These are phyloP conservation scores for Chloropsis hardwickii DNA, from an alignment of 2,113 vertebrate genomes.

Conservation along the genomic window DNA sequence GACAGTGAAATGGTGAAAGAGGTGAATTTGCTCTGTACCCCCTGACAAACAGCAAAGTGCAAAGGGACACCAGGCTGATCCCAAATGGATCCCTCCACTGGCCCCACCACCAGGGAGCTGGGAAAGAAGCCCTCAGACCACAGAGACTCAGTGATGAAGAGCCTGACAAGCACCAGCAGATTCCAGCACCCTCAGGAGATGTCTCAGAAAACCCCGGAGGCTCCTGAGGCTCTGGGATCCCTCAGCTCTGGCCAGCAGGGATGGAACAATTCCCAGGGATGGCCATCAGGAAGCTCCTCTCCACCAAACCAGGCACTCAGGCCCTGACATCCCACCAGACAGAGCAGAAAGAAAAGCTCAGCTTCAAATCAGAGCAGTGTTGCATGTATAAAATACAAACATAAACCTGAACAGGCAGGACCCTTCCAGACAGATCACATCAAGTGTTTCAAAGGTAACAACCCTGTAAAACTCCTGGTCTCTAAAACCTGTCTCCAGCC, in stretches of 20 bases:
- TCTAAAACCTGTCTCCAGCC: neutral
- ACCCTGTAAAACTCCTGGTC: neutral
- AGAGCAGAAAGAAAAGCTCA: neutral
- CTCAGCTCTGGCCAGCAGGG: neutral
- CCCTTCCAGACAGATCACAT: neutral
- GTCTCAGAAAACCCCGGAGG: neutral
- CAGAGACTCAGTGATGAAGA: neutral
- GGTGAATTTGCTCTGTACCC: neutral
- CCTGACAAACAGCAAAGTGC: neutral
- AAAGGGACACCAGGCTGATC: neutral
- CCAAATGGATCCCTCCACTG: neutral
- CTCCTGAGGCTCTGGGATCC: neutral
- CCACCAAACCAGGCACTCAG: neutral
- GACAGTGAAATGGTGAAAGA: neutral
- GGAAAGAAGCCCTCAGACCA: neutral
- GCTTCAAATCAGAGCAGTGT: neutral
- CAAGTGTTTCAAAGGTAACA: neutral
- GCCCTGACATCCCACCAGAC: neutral
- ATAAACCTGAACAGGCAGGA: neutral
- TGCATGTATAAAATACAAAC: rapidly evolving
- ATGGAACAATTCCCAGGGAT: neutral
- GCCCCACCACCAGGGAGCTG: rapidly evolving
- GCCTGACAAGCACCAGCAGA: neutral
- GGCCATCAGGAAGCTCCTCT: neutral
- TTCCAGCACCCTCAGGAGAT: neutral